These are phyloP conservation scores for Noctuana brunneofusca DNA, from an alignment of 2,888 invertebrate species.

Conservation along the genomic window DNA sequence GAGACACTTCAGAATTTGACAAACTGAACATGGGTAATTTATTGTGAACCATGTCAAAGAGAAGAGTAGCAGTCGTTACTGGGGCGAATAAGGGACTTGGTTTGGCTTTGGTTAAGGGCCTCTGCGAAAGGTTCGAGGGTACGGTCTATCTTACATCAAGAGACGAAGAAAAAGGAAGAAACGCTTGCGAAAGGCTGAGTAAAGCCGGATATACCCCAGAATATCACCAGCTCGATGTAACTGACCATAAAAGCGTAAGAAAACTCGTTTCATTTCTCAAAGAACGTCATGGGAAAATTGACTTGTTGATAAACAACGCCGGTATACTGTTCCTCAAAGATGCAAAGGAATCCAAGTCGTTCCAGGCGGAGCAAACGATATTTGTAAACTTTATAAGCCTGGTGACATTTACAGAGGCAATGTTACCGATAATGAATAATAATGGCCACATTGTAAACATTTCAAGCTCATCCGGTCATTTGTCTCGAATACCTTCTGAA, in stretches of 20 bases:
- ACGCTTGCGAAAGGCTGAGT: slow-evolving; percentile 82
- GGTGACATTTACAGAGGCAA: slow-evolving; percentile 75
- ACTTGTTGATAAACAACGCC: slow-evolving; percentile 90
- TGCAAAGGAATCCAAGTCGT: slow-evolving; percentile 55
- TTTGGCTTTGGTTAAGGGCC: slow-evolving; percentile 84
- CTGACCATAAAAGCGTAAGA: slow-evolving; percentile 80
- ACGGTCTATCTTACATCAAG: slow-evolving; percentile 88
- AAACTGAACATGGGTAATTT: background rate
- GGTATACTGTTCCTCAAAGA: slow-evolving; percentile 75
- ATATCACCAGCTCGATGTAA: slow-evolving; percentile 88
- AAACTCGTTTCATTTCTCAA: slow-evolving; percentile 80
- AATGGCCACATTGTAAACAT: slow-evolving; percentile 89
- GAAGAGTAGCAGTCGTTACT: slow-evolving; percentile 80
- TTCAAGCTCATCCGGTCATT: slow-evolving; percentile 87
- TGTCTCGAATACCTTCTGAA: slow-evolving; percentile 83
- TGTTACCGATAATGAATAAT: slow-evolving; percentile 86
- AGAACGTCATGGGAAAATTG: slow-evolving; percentile 83
- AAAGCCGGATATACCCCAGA: slow-evolving; percentile 71
- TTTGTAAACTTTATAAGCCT: slow-evolving; percentile 63
- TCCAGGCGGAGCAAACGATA: slow-evolving; percentile 66
- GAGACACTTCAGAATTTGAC: background rate
- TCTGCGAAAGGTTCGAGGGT: slow-evolving; percentile 86
- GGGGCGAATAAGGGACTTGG: slow-evolving; percentile 90
- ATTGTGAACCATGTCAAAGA: slow-evolving; percentile 48
- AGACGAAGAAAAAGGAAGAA: slow-evolving; percentile 79